Conservation (phyloP, 2,113 vertebrate species). For the Rhinolophus sinicus region DNA sequence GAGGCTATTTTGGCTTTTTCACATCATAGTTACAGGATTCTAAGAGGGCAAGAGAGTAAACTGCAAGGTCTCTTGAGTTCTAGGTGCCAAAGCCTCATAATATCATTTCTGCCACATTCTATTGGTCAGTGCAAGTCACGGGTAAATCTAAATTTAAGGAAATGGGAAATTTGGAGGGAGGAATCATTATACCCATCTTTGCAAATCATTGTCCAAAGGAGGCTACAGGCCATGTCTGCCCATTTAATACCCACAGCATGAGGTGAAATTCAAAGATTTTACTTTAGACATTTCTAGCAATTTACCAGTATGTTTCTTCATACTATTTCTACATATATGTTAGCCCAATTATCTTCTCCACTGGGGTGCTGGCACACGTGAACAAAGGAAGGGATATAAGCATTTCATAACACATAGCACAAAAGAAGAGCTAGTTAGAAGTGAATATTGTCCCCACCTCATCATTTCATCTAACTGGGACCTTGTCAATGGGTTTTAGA, state of each 20-base stretch:
- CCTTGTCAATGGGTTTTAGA: not conserved
- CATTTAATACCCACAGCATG: not conserved
- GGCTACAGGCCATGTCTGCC: not conserved
- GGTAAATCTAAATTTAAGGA: not conserved
- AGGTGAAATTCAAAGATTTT: slow-evolving; percentile 1
- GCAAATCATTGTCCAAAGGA: not conserved
- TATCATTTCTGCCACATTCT: not conserved
- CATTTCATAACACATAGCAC: not conserved
- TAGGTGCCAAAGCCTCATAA: not conserved
- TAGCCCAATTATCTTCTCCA: not conserved
- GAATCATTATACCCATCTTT: not conserved
- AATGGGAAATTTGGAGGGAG: not conserved
- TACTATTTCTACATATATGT: not conserved
- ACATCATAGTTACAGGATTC: not conserved
- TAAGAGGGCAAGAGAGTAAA: not conserved
- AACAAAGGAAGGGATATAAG: not conserved
- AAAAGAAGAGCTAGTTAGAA: not conserved
- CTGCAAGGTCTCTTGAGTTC: not conserved
- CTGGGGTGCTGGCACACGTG: not conserved
- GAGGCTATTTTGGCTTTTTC: not conserved
- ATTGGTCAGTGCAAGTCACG: not conserved
- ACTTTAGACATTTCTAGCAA: not conserved
- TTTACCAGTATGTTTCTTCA: not conserved
- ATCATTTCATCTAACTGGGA: not conserved
- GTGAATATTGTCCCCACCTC: not conserved